A percentile compares a stretch with the other conserved stretches of the same genome.
Conservation (phyloP, 2,888 invertebrate genomes). For the Cosmopolites sordidus region DNA sequence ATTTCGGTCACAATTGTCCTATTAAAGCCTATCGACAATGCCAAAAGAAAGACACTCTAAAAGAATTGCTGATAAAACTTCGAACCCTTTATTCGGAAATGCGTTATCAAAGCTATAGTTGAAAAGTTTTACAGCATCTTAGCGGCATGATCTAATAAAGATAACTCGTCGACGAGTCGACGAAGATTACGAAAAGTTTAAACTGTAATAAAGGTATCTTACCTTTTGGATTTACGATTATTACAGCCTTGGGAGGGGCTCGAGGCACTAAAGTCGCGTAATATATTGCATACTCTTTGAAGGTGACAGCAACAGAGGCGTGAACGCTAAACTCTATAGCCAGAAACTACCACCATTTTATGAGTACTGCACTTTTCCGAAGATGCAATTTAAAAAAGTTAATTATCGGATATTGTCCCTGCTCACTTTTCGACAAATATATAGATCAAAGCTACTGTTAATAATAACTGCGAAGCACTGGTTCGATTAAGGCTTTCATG, state of each 20-base stretch:
- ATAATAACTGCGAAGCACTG: too few relatives aligned
- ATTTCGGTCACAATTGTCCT: too few relatives aligned
- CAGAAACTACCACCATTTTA: not conserved
- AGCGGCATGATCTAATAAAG: conserved; percentile 26
- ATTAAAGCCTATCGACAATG: too few relatives aligned
- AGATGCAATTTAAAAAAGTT: not conserved
- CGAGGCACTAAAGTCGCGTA: conserved; percentile 14
- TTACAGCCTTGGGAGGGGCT: conserved; percentile 31
- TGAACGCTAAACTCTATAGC: not conserved
- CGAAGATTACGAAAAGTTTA: conserved; percentile 36
- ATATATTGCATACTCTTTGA: conserved; percentile 21
- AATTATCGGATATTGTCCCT: too few relatives aligned
- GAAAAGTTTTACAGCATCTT: conserved; percentile 16
- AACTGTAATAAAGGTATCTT: conserved; percentile 37
- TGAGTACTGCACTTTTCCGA: not conserved
- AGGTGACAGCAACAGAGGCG: conserved; percentile 16
- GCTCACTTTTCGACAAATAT: too few relatives aligned
- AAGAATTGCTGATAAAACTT: too few relatives aligned
- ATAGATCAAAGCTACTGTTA: too few relatives aligned
- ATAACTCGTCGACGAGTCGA: conserved; percentile 25
- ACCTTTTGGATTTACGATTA: conserved; percentile 38
- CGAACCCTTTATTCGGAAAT: not conserved
- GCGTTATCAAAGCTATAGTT: not conserved
- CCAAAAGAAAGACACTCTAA: too few relatives aligned
- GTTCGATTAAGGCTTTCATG: too few relatives aligned